These are phyloP conservation scores for Tetropium fuscum DNA, from an alignment of 2,888 invertebrate genomes.

Conservation along the genomic window DNA sequence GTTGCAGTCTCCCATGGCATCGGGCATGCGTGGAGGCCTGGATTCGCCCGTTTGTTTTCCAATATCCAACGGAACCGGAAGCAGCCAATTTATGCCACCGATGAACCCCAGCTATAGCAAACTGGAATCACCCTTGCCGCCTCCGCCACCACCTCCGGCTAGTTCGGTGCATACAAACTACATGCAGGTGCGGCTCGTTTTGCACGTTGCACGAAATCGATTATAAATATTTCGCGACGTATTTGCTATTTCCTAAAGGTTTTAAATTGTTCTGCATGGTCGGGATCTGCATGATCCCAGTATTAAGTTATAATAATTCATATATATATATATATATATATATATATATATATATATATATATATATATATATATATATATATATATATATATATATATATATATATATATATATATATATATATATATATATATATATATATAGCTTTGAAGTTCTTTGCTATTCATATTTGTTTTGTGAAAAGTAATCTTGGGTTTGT, in stretches of 20 bases:
- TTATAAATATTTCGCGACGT: neutral
- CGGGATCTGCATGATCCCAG: neutral
- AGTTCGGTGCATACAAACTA: conserved; percentile 52
- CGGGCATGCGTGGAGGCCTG: conserved; percentile 51
- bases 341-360: too few species aligned
- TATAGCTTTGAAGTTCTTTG: too few species aligned
- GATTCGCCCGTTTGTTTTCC: conserved; percentile 58
- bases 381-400: too few species aligned
- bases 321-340: too few species aligned
- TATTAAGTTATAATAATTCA: too few species aligned
- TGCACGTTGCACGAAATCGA: conserved; percentile 8
- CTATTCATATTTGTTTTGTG: too few species aligned
- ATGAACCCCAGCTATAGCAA: conserved; percentile 55
- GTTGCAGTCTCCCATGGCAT: conserved; percentile 53
- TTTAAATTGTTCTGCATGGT: neutral
- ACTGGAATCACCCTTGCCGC: conserved; percentile 54
- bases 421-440: too few species aligned
- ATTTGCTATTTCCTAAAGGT: neutral
- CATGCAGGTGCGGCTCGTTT: conserved; percentile 52
- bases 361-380: too few species aligned
- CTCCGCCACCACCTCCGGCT: conserved; percentile 47
- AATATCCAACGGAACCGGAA: conserved; percentile 47
- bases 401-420: too few species aligned
- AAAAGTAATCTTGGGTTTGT: too few species aligned
- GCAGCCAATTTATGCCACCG: conserved; percentile 56